A percentile compares a stretch with the other conserved stretches of the same genome.
phyloP scores from a whole-genome alignment of 2,113 vertebrate genomes.

The Hyla sarda region DNA sequence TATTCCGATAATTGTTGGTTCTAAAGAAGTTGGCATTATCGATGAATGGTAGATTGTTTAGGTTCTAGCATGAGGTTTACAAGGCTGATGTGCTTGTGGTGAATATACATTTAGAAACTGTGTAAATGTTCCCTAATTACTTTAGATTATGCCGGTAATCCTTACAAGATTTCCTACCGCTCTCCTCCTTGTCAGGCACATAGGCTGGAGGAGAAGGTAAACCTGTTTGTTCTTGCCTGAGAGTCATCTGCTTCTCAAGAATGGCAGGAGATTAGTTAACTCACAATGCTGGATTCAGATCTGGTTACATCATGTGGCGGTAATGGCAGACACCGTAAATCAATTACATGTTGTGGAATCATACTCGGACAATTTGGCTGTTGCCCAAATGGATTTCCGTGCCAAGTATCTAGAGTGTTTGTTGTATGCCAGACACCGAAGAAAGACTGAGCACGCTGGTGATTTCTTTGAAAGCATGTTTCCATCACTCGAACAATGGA shows the following conservation, averaged over 20 bases:
- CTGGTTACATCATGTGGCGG: slow-evolving; percentile 23
- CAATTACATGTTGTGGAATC: background rate
- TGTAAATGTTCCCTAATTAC: background rate
- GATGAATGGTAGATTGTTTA: background rate
- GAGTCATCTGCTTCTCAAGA: background rate
- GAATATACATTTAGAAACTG: background rate
- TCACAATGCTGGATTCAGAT: slow-evolving; percentile 29
- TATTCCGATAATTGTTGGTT: background rate
- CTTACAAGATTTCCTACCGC: slow-evolving; percentile 28
- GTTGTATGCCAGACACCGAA: background rate
- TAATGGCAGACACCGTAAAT: background rate
- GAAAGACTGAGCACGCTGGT: background rate
- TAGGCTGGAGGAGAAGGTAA: slow-evolving; percentile 48
- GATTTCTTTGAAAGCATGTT: background rate
- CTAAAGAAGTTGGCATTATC: background rate
- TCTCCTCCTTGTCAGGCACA: slow-evolving; percentile 64
- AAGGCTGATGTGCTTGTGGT: background rate
- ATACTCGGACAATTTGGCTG: background rate
- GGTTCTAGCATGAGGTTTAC: background rate
- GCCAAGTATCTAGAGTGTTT: slow-evolving; percentile 32
- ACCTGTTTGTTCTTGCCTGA: slow-evolving; percentile 11
- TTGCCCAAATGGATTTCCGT: background rate
- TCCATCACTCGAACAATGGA: background rate
- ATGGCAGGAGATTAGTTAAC: slow-evolving; percentile 4
- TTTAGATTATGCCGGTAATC: slow-evolving; percentile 27